These are phyloP conservation scores for Enteromius anoplus DNA, from an alignment of 2,797 vertebrate genomes.

Conservation along the genomic window DNA sequence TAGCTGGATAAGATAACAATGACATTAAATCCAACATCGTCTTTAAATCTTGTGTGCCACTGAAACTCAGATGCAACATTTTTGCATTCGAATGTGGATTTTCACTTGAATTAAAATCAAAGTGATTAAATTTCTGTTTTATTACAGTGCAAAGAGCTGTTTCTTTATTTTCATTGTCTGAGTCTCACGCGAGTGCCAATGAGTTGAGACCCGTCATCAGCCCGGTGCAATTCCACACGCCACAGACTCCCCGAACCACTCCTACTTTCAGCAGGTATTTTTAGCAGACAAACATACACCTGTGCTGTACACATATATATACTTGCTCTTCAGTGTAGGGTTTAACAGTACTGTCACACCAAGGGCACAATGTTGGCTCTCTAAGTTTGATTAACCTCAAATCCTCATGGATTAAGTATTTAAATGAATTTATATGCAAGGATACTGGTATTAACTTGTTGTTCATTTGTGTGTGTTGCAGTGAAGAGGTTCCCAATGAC, in stretches of 20 bases:
- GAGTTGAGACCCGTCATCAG: slow-evolving; percentile 77
- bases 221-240: slow-evolving; percentile 82
- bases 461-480: slow-evolving; percentile 60
- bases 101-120: background rate
- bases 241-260: slow-evolving; percentile 85
- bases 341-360: background rate
- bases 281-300: background rate
- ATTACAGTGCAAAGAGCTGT: slow-evolving; percentile 87
- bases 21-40: too few species aligned
- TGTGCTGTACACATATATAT: too few species aligned
- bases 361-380: background rate
- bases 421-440: slow-evolving; percentile 1
- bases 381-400: background rate
- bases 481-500: slow-evolving; percentile 80
- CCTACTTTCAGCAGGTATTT: slow-evolving; percentile 83
- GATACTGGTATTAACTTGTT: background rate
- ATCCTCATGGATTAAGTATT: background rate
- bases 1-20: too few species aligned
- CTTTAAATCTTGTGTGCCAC: too few species aligned
- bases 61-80: too few species aligned
- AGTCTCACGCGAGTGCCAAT: slow-evolving; percentile 73
- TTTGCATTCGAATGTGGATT: too few species aligned
- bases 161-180: slow-evolving; percentile 88
- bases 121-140: slow-evolving; percentile 49
- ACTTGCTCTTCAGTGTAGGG: background rate